Evolutionary conservation across 2,113 vertebrate species (phyloP).

Genomic region (Psammodynastes pulverulentus): DNA sequence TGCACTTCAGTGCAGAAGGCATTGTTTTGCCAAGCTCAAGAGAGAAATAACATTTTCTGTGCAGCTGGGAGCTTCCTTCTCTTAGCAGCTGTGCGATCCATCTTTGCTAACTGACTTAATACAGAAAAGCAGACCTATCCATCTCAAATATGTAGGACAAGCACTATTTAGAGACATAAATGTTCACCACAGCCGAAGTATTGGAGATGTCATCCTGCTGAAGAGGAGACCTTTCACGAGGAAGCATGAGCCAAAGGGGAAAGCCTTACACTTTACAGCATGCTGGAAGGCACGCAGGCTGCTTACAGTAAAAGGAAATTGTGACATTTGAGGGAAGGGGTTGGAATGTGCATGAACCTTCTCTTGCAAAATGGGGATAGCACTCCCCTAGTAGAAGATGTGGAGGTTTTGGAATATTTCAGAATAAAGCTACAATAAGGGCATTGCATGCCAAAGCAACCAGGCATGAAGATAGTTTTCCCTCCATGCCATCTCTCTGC

Average conservation of each 20-base stretch:
- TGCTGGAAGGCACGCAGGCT: not conserved
- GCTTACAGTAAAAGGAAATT: not conserved
- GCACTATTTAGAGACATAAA: conserved; percentile 1
- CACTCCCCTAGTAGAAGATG: not conserved
- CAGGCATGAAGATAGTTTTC: not conserved
- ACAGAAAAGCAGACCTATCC: not conserved
- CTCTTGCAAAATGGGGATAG: not conserved
- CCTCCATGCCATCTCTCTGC: not conserved
- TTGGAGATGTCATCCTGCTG: not conserved
- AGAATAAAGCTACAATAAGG: not conserved
- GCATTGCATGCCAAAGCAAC: not conserved
- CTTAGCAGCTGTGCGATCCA: not conserved
- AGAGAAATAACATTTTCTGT: conserved; percentile 17
- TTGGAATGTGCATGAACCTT: not conserved
- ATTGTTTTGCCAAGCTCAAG: not conserved
- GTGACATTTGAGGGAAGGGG: not conserved
- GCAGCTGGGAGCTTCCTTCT: not conserved
- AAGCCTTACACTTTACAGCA: not conserved
- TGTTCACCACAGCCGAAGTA: not conserved
- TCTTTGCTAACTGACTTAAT: not conserved
- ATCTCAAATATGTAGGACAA: not conserved
- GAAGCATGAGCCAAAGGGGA: not conserved
- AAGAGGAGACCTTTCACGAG: not conserved
- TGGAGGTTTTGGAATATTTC: not conserved
- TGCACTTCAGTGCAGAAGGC: not conserved